Percentiles rank a stretch among this genome's conserved stretches.
phyloP scores from a whole-genome alignment of 1,140 invertebrate genomes.

The Apis florea region DNA sequence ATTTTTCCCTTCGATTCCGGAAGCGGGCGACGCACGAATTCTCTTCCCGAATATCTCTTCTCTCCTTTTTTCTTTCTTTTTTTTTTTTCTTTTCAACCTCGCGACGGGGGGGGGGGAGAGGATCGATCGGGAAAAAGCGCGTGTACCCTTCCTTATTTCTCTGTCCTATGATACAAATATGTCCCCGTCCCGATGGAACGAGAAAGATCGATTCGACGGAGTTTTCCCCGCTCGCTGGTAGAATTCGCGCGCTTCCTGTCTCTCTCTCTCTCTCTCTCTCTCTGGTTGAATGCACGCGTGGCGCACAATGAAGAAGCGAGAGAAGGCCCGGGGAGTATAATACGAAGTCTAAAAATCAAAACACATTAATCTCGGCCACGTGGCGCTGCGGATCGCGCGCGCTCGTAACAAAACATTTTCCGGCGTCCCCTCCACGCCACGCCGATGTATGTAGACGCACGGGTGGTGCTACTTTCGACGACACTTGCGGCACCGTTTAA shows the following conservation, averaged over 20 bases:
- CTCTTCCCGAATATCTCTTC: neutral
- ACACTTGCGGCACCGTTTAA: constrained; percentile 56
- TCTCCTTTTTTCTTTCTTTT: too few species aligned
- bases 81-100: too few species aligned
- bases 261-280: too few species aligned
- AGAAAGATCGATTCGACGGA: constrained; percentile 53
- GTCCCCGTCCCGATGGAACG: neutral
- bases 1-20: constrained; percentile 1
- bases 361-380: constrained; percentile 80
- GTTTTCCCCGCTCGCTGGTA: constrained; percentile 25
- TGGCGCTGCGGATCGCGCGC: constrained; percentile 75
- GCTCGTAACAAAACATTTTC: constrained; percentile 69
- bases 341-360: constrained; percentile 81
- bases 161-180: constrained; percentile 20
- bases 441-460: constrained; percentile 24
- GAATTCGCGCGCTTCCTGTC: constrained; percentile 46
- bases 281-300: too few species aligned
- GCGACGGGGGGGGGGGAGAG: neutral
- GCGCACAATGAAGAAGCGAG: constrained; percentile 61
- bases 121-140: neutral
- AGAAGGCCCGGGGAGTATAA: constrained; percentile 74
- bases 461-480: constrained; percentile 17
- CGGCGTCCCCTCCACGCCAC: constrained; percentile 38
- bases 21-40: neutral
- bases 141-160: neutral